A percentile compares a stretch with the other conserved stretches of the same genome.
Conservation (phyloP, 2,888 invertebrate genomes). For the Beris morrisii region DNA sequence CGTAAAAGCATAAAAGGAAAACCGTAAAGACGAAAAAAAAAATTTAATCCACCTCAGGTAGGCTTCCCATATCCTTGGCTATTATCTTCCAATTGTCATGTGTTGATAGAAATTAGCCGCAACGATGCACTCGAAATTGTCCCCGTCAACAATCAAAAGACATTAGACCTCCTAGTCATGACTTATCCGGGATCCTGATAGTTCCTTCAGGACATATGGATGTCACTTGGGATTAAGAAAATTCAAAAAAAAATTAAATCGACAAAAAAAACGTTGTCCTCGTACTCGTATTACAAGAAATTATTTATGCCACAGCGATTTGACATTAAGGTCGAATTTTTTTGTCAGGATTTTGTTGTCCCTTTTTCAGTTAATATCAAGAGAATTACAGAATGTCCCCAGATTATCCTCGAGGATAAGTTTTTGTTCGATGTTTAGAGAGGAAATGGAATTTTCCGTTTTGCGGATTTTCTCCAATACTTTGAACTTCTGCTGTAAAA, state of each 20-base stretch:
- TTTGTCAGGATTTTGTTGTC: conserved; percentile 3
- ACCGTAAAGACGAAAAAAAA: background rate
- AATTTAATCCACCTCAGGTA: conserved; percentile 6
- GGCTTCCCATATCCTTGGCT: conserved; percentile 17
- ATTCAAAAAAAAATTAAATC: conserved; percentile 2
- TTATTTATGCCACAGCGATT: conserved; percentile 37
- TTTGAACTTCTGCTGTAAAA: no score
- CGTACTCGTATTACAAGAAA: conserved; percentile 38
- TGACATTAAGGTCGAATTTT: background rate
- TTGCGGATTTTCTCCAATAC: no score
- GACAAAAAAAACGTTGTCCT: conserved; percentile 14
- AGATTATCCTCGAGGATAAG: conserved; percentile 15
- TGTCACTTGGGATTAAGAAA: conserved; percentile 25
- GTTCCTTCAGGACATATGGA: conserved; percentile 16
- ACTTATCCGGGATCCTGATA: background rate
- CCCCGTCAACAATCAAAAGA: background rate
- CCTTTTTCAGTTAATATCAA: conserved; percentile 1
- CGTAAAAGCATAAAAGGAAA: background rate
- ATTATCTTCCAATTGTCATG: conserved; percentile 30
- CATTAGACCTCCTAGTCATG: no score
- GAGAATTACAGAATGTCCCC: conserved; percentile 13
- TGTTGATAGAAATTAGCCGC: conserved; percentile 36
- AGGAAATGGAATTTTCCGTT: background rate
- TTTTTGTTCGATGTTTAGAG: conserved; percentile 14
- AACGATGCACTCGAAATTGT: conserved; percentile 31